These are phyloP conservation scores for Engraulis encrasicolus DNA, from an alignment of 2,113 vertebrate genomes.

Conservation along the genomic window DNA sequence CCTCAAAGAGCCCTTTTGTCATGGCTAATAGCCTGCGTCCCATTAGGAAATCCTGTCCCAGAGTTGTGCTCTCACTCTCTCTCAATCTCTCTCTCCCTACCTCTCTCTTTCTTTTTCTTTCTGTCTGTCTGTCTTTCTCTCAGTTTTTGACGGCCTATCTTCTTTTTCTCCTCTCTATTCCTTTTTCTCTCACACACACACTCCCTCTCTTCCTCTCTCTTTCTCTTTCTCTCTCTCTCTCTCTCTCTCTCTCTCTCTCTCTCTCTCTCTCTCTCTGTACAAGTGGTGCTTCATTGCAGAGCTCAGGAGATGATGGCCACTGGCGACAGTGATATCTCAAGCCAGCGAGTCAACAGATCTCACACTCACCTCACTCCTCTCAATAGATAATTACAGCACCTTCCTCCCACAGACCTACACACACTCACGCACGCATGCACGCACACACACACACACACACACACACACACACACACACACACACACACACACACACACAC, in stretches of 20 bases:
- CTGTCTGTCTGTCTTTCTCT: background rate
- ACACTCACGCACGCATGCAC: background rate
- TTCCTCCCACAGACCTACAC: background rate
- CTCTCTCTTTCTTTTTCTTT: background rate
- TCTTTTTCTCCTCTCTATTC: no score
- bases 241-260: background rate
- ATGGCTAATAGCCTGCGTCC: conserved; percentile 2
- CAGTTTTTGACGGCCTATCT: no score
- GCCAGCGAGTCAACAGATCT: background rate
- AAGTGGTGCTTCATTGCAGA: background rate
- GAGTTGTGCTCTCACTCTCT: background rate
- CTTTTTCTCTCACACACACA: background rate
- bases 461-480: background rate
- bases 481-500: background rate
- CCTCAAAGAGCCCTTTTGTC: conserved; percentile 1
- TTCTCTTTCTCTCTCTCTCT: background rate
- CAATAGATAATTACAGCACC: conserved; percentile 11
- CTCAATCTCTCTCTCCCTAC: no score
- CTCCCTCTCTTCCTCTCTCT: background rate
- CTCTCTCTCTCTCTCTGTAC: background rate
- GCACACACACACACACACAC: background rate
- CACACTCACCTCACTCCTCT: background rate
- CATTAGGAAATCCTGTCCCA: background rate
- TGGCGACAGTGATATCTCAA: background rate
- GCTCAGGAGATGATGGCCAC: background rate